Percentiles rank a stretch among this genome's conserved stretches.
phyloP scores from a whole-genome alignment of 2,113 vertebrate genomes.

The Pachypanchax playfairii region DNA sequence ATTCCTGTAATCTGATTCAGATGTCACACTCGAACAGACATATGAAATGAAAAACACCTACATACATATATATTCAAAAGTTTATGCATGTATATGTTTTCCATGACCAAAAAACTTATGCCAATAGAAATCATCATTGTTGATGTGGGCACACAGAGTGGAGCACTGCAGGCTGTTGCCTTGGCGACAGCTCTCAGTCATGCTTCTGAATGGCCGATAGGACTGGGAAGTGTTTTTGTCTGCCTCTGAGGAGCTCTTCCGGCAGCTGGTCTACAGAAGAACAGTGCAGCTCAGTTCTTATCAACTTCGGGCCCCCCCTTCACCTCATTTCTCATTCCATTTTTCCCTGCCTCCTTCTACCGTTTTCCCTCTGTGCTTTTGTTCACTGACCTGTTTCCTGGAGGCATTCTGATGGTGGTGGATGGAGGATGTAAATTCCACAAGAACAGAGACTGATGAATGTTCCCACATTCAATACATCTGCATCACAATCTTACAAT shows the following conservation, averaged over 20 bases:
- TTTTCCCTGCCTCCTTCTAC: slow-evolving; percentile 35
- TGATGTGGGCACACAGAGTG: background rate
- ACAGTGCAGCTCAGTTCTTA: slow-evolving; percentile 70
- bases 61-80: background rate
- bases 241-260: slow-evolving; percentile 59
- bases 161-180: slow-evolving; percentile 41
- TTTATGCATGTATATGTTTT: background rate
- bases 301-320: slow-evolving; percentile 53
- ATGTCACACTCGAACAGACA: background rate
- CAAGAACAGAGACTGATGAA: slow-evolving; percentile 36
- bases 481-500: background rate
- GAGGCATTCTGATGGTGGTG: slow-evolving; percentile 54
- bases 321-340: slow-evolving; percentile 22
- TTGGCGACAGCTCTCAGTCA: slow-evolving; percentile 54
- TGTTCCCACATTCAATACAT: slow-evolving; percentile 9
- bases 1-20: background rate
- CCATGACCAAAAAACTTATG: background rate
- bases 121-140: background rate
- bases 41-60: background rate
- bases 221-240: slow-evolving; percentile 58
- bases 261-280: slow-evolving; percentile 68
- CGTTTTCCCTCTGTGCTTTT: slow-evolving; percentile 42
- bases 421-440: slow-evolving; percentile 43
- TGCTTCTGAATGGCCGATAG: slow-evolving; percentile 38
- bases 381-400: slow-evolving; percentile 73